These are phyloP conservation scores for Leptosomus discolor DNA, from an alignment of 2,113 vertebrate species.

Conservation along the genomic window DNA sequence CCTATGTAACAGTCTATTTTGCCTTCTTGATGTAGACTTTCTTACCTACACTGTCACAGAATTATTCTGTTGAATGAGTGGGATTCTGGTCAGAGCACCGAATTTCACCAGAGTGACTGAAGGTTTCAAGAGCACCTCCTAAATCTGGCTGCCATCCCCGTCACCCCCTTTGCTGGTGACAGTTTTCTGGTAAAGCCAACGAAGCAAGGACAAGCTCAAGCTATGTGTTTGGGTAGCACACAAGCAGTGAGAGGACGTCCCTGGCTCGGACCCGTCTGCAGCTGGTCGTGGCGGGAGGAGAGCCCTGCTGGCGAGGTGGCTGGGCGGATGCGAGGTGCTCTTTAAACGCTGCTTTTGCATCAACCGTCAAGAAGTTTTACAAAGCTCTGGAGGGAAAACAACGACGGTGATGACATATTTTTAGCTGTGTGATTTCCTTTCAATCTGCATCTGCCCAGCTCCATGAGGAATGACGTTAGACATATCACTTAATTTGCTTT, in stretches of 20 bases:
- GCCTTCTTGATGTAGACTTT: slow-evolving; percentile 3
- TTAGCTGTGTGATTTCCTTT: slow-evolving; percentile 31
- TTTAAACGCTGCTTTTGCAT: neutral
- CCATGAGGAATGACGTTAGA: slow-evolving; percentile 1
- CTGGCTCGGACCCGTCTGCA: fast-evolving
- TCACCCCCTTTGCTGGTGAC: neutral
- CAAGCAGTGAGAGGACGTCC: neutral
- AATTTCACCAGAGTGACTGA: neutral
- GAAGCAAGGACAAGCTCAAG: neutral
- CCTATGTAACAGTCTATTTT: slow-evolving; percentile 11
- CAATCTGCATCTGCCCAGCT: slow-evolving; percentile 22
- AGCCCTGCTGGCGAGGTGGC: fast-evolving
- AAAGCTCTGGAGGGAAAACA: neutral
- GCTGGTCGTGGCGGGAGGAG: neutral
- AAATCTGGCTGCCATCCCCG: neutral
- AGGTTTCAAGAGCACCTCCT: neutral
- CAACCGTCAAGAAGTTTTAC: neutral
- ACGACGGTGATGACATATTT: neutral
- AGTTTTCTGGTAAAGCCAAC: neutral
- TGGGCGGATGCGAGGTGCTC: neutral
- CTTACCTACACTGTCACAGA: neutral
- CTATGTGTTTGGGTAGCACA: neutral
- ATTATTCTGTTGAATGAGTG: neutral
- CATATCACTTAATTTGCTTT: slow-evolving; percentile 17
- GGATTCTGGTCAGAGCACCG: neutral